These are phyloP conservation scores for Harlomillsia oculata DNA, from an alignment of 1,140 invertebrate species.

Conservation along the genomic window DNA sequence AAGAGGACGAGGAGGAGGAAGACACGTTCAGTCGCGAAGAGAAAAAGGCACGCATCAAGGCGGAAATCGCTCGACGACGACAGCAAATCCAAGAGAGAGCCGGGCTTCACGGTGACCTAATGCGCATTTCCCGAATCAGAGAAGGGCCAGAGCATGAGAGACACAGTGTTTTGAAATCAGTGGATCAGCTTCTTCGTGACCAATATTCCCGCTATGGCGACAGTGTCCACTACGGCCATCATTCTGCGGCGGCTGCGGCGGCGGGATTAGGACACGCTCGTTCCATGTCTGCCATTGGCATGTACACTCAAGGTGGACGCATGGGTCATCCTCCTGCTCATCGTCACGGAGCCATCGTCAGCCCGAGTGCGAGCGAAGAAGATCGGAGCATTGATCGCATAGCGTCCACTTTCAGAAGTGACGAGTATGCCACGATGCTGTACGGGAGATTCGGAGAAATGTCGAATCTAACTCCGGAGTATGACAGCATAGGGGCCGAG, in stretches of 20 bases:
- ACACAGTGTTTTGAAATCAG: conserved; percentile 45
- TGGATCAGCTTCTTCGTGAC: conserved; percentile 46
- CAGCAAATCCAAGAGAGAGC: conserved; percentile 54
- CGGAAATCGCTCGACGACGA: conserved; percentile 53
- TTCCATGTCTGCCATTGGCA: conserved; percentile 7
- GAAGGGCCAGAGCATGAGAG: conserved; percentile 38
- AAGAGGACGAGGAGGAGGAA: conserved; percentile 45
- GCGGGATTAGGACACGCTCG: neutral
- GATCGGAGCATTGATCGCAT: conserved; percentile 47
- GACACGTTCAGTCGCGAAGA: conserved; percentile 46
- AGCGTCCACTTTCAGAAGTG: conserved; percentile 46
- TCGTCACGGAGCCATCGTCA: conserved; percentile 23
- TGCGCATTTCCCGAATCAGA: conserved; percentile 45
- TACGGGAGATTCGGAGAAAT: conserved; percentile 43
- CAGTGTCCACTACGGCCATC: neutral
- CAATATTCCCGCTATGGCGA: conserved; percentile 33
- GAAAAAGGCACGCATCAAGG: conserved; percentile 53
- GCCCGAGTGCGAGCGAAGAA: conserved; percentile 41
- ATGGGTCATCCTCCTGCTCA: conserved; percentile 19
- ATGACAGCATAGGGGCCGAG: conserved; percentile 41
- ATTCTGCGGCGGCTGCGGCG: neutral
- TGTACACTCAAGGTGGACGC: neutral
- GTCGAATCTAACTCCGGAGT: conserved; percentile 41
- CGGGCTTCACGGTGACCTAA: conserved; percentile 49
- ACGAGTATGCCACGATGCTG: conserved; percentile 42